These are phyloP conservation scores for Acronicta leporina DNA, from an alignment of 2,888 invertebrate species.

Conservation along the genomic window DNA sequence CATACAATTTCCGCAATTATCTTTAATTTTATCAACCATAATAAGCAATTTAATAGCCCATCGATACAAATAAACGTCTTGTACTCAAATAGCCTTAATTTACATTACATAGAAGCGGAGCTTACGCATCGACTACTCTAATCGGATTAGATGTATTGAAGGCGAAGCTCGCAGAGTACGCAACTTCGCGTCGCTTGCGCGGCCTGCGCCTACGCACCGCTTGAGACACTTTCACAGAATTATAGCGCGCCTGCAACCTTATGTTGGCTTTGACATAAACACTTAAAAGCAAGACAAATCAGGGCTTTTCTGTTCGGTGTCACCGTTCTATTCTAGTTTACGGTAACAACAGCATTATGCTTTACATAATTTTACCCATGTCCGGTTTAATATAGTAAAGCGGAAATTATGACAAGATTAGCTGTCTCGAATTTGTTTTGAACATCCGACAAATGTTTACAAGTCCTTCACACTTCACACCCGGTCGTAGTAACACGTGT, in stretches of 20 bases:
- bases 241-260: conserved; percentile 78
- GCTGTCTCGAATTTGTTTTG: conserved; percentile 29
- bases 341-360: conserved; percentile 25
- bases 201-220: conserved; percentile 75
- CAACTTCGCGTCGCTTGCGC: conserved; percentile 62
- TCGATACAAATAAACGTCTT: conserved; percentile 61
- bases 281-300: conserved; percentile 69
- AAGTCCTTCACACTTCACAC: conserved; percentile 49
- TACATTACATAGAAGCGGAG: conserved; percentile 52
- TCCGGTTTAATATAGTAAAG: conserved; percentile 32
- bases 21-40: conserved; percentile 45
- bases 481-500: conserved; percentile 49
- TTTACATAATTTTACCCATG: conserved; percentile 24
- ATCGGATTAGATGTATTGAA: conserved; percentile 78
- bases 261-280: conserved; percentile 76
- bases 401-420: conserved; percentile 47
- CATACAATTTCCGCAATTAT: conserved; percentile 49
- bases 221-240: conserved; percentile 80
- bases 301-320: conserved; percentile 67
- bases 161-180: conserved; percentile 61
- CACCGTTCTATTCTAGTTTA: conserved; percentile 63
- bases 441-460: conserved; percentile 51
- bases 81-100: conserved; percentile 64
- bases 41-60: conserved; percentile 51
- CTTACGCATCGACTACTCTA: conserved; percentile 65